phyloP scores from a whole-genome alignment of 2,113 vertebrate genomes.

The Epinephelus moara region DNA sequence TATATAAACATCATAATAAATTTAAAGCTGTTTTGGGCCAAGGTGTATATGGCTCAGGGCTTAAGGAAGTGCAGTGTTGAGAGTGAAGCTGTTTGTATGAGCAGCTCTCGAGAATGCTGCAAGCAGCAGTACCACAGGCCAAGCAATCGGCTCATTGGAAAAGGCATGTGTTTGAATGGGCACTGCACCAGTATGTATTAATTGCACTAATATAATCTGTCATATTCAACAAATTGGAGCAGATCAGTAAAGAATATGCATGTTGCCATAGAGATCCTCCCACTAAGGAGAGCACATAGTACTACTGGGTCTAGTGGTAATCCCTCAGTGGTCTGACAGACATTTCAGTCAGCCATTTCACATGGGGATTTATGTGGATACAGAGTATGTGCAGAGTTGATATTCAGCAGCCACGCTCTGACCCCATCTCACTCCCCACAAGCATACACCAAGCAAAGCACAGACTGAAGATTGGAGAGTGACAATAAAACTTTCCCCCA shows the following conservation, averaged over 20 bases:
- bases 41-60: no score
- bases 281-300: background rate
- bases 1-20: no score
- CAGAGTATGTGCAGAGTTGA: slow-evolving; percentile 7
- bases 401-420: background rate
- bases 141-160: no score
- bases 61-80: no score
- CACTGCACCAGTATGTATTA: no score
- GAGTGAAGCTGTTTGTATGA: no score
- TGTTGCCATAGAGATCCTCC: slow-evolving; percentile 28
- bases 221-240: background rate
- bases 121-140: no score
- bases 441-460: background rate
- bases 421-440: slow-evolving; percentile 20
- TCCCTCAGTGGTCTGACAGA: background rate
- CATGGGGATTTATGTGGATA: slow-evolving; percentile 4
- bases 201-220: background rate
- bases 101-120: no score
- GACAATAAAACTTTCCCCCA: background rate
- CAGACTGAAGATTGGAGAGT: background rate
- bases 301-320: background rate
- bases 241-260: slow-evolving; percentile 9
- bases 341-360: slow-evolving; percentile 18
- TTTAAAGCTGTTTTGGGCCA: no score
- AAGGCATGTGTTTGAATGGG: no score